Conservation (phyloP, 2,888 invertebrate species). For the Sceliomorpha sp. region DNA sequence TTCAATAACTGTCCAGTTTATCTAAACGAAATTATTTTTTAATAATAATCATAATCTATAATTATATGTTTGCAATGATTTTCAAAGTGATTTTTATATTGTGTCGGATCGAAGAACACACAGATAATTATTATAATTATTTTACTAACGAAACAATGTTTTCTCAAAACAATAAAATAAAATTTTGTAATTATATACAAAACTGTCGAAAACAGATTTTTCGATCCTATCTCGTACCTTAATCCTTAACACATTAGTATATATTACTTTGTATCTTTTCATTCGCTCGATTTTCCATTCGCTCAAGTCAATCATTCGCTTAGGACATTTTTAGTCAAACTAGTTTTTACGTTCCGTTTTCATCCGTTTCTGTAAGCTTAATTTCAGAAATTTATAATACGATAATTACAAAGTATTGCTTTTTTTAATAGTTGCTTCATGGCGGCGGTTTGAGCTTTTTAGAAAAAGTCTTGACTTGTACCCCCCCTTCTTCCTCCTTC, state of each 20-base stretch:
- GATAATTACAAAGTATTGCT: slow-evolving; percentile 88
- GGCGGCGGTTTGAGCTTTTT: slow-evolving; percentile 76
- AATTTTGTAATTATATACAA: slow-evolving; percentile 60
- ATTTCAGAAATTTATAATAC: slow-evolving; percentile 57
- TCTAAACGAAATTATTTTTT: too few relatives aligned
- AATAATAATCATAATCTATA: too few relatives aligned
- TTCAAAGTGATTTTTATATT: too few relatives aligned
- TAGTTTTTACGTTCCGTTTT: slow-evolving; percentile 44
- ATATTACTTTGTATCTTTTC: slow-evolving; percentile 53
- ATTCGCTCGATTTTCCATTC: slow-evolving; percentile 33
- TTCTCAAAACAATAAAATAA: slow-evolving; percentile 12
- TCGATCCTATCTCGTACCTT: slow-evolving; percentile 34
- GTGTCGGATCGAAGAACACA: too few relatives aligned
- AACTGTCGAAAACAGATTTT: slow-evolving; percentile 35
- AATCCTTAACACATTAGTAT: slow-evolving; percentile 51
- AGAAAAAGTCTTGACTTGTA: slow-evolving; percentile 35
- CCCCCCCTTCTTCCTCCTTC: slow-evolving; percentile 29
- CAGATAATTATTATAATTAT: too few relatives aligned
- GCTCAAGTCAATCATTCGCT: slow-evolving; percentile 31
- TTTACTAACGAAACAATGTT: too few relatives aligned
- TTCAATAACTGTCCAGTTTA: too few relatives aligned
- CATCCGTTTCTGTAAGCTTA: slow-evolving; percentile 50
- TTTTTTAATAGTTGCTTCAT: slow-evolving; percentile 82
- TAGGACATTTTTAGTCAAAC: slow-evolving; percentile 29
- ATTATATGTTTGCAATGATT: too few relatives aligned